These are phyloP conservation scores for Cardiocondyla obscurior DNA, from an alignment of 1,140 invertebrate genomes.

Conservation along the genomic window DNA sequence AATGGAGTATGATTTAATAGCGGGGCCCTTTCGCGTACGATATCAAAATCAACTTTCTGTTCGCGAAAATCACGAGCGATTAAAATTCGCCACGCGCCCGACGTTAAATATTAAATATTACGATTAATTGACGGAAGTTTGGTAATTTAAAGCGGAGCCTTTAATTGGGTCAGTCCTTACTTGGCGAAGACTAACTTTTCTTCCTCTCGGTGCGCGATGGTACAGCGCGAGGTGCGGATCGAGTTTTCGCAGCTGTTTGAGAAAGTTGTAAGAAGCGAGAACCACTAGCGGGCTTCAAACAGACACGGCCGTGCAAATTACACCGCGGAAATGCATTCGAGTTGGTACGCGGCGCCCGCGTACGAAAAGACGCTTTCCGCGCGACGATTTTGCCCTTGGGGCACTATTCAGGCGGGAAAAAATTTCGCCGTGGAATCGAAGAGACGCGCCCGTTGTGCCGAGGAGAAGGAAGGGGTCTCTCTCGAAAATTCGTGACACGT, in stretches of 20 bases:
- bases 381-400: slow-evolving; percentile 60
- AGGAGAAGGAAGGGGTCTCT: slow-evolving; percentile 47
- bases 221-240: slow-evolving; percentile 22
- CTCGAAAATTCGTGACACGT: slow-evolving; percentile 59
- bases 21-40: background rate
- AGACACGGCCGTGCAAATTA: slow-evolving; percentile 67
- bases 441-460: slow-evolving; percentile 42
- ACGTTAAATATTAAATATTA: background rate
- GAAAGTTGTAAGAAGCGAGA: slow-evolving; percentile 54
- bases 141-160: background rate
- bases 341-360: slow-evolving; percentile 12
- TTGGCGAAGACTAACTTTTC: background rate
- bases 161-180: background rate
- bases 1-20: background rate
- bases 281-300: slow-evolving; percentile 64
- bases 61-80: background rate
- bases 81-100: background rate
- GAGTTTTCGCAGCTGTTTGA: slow-evolving; percentile 52
- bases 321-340: slow-evolving; percentile 26
- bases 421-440: slow-evolving; percentile 62
- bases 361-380: slow-evolving; percentile 58
- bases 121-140: background rate
- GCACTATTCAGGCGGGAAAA: slow-evolving; percentile 57
- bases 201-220: background rate
- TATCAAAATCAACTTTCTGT: background rate